Conservation (phyloP, 2,888 invertebrate species). For the Ischnus inquisitorius region DNA sequence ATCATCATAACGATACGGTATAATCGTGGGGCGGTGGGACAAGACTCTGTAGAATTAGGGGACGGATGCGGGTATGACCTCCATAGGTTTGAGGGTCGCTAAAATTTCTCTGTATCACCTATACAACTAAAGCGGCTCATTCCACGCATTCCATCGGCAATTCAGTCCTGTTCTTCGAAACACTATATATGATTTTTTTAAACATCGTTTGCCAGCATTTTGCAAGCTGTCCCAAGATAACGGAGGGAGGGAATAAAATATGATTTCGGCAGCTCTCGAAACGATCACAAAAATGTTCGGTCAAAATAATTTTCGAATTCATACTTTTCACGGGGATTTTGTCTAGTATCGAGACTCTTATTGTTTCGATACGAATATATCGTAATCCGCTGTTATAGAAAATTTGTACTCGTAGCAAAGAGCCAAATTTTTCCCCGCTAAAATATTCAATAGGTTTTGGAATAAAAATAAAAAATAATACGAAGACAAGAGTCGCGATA, state of each 20-base stretch:
- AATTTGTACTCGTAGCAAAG: background rate
- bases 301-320: background rate
- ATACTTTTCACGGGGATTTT: background rate
- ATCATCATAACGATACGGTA: conserved; percentile 60
- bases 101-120: conserved; percentile 85
- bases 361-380: background rate
- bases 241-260: background rate
- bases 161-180: conserved; percentile 68
- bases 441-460: background rate
- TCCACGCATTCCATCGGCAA: conserved; percentile 84
- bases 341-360: background rate
- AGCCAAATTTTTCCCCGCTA: background rate
- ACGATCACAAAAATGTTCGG: background rate
- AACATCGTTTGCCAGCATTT: conserved; percentile 28
- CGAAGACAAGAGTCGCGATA: background rate
- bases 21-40: conserved; percentile 58
- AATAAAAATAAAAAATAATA: background rate
- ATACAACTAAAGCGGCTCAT: conserved; percentile 86
- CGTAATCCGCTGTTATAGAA: background rate
- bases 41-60: conserved; percentile 63
- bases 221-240: conserved; percentile 21
- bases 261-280: conserved; percentile 30
- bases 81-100: conserved; percentile 82
- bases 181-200: conserved; percentile 40
- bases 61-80: conserved; percentile 79